Percentiles rank a stretch among this genome's conserved stretches.
Conservation (phyloP, 2,113 vertebrate species). For the Cavia porcellus region DNA sequence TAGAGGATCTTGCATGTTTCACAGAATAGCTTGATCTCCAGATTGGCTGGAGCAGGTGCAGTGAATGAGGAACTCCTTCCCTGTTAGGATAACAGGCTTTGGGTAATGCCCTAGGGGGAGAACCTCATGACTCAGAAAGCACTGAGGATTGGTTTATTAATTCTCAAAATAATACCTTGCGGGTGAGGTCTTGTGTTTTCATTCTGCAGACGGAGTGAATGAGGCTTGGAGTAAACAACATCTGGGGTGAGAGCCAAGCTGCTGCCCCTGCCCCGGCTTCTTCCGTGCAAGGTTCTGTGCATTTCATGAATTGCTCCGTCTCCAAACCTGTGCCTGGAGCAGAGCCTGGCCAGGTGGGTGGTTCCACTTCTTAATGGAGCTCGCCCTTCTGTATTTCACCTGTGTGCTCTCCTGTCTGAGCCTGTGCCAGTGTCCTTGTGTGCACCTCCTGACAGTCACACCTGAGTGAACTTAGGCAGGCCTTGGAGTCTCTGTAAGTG, state of each 20-base stretch:
- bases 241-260: neutral
- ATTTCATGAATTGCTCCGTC: neutral
- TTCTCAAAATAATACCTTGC: no score
- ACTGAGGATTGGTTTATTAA: no score
- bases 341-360: neutral
- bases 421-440: neutral
- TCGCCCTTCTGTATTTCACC: neutral
- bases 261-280: neutral
- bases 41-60: neutral
- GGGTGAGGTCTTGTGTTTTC: no score
- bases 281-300: neutral
- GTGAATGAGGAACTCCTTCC: neutral
- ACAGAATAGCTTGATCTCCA: neutral
- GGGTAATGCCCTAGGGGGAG: no score
- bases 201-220: no score
- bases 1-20: neutral
- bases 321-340: neutral
- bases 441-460: fast-evolving
- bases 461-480: neutral
- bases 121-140: no score
- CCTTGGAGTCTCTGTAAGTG: neutral
- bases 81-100: neutral
- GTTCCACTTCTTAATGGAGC: neutral
- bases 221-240: no score
- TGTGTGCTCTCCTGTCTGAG: neutral